These are phyloP conservation scores for Epinephelus awoara DNA, from an alignment of 2,797 vertebrate genomes.

Conservation along the genomic window DNA sequence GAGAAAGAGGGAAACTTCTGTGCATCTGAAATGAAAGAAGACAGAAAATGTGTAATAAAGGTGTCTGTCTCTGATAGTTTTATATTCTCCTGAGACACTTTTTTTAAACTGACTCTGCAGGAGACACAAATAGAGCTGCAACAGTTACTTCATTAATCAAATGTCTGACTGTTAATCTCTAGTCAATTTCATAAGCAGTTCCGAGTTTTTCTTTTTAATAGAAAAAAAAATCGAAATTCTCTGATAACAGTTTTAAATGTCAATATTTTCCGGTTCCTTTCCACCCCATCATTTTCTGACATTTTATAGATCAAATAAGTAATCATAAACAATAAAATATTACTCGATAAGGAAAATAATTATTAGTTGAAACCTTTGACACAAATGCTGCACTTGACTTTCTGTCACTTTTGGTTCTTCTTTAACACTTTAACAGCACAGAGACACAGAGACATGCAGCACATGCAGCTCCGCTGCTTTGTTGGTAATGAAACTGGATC, in stretches of 20 bases:
- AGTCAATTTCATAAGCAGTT: no score
- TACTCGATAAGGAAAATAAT: no score
- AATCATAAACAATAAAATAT: no score
- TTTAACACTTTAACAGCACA: constrained; percentile 10
- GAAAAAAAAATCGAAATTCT: no score
- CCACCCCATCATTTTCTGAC: no score
- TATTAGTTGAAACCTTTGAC: not conserved
- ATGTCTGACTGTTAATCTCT: no score
- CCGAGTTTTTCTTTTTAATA: no score
- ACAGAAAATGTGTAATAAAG: not conserved
- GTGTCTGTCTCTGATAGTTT: no score
- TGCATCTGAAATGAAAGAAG: not conserved
- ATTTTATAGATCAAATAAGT: no score
- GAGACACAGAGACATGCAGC: constrained; percentile 32
- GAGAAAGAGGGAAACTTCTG: not conserved
- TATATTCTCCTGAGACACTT: not conserved
- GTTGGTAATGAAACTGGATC: constrained; percentile 70
- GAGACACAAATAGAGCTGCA: not conserved
- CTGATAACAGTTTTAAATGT: no score
- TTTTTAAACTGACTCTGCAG: not conserved
- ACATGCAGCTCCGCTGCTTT: constrained; percentile 41
- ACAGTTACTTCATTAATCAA: no score
- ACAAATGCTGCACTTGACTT: constrained; percentile 3
- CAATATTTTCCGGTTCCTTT: no score
- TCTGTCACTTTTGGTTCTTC: not conserved